Evolutionary conservation across 2,797 vertebrate species (phyloP).

Genomic region (Streptopelia turtur): DNA sequence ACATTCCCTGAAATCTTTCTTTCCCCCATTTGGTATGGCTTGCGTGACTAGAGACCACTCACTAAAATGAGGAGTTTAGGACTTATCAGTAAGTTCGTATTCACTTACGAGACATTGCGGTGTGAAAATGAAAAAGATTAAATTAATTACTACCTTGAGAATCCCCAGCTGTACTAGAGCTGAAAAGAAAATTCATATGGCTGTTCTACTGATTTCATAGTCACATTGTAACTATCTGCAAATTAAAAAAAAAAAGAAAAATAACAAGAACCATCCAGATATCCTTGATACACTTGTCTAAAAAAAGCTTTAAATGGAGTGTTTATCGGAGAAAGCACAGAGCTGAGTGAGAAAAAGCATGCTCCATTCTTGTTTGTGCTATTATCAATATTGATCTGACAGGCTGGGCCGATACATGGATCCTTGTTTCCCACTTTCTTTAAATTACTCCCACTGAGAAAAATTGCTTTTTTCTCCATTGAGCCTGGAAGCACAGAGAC

Average conservation of each 20-base stretch:
- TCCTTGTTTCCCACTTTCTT: not conserved
- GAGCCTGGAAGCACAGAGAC: not conserved
- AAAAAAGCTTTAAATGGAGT: not conserved
- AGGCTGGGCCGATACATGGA: not conserved
- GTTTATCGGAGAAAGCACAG: not conserved
- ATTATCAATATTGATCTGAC: slow-evolving; percentile 7
- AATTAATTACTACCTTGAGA: slow-evolving; percentile 56
- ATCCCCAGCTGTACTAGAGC: not conserved
- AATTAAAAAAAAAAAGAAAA: slow-evolving; percentile 35
- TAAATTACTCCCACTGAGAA: slow-evolving; percentile 25
- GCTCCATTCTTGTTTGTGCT: not conserved
- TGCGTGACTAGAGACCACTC: not conserved
- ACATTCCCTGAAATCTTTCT: not conserved
- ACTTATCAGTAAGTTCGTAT: not conserved
- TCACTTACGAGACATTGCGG: slow-evolving; percentile 4
- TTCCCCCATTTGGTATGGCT: not conserved
- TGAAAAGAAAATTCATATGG: slow-evolving; percentile 37
- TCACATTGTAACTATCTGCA: not conserved
- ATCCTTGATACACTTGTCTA: not conserved
- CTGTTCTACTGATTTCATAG: not conserved
- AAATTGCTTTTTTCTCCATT: not conserved
- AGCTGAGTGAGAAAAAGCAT: not conserved
- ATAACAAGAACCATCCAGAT: not conserved
- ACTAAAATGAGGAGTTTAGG: not conserved
- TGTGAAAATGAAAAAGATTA: not conserved